Evolutionary conservation across 2,113 vertebrate genomes (phyloP).

Genomic region (Hiodon tergisus): DNA sequence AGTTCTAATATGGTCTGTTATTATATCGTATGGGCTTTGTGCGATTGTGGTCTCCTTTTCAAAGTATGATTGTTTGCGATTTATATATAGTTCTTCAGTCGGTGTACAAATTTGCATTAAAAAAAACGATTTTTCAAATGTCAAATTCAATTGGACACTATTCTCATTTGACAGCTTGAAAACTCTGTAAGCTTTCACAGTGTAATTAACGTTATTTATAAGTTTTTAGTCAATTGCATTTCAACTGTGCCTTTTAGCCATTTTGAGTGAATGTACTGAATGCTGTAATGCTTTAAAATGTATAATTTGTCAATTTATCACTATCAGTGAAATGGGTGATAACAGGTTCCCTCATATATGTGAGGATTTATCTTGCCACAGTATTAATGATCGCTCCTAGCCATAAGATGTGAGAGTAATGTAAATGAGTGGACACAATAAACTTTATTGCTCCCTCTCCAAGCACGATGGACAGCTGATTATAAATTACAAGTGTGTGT

Average conservation of each 20-base stretch:
- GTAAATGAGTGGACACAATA: constrained; percentile 91
- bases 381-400: constrained; percentile 90
- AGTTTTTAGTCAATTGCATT: too few species aligned
- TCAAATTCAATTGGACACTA: too few species aligned
- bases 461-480: constrained; percentile 79
- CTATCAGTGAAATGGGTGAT: constrained; percentile 1
- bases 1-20: too few species aligned
- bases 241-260: background rate
- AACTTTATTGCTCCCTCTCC: constrained; percentile 86
- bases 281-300: constrained; percentile 44
- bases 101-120: too few species aligned
- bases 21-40: too few species aligned
- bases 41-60: too few species aligned
- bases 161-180: too few species aligned
- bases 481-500: constrained; percentile 90
- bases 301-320: constrained; percentile 19
- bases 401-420: constrained; percentile 91
- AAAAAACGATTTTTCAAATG: too few species aligned
- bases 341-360: constrained; percentile 88
- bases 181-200: too few species aligned
- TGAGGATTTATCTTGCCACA: constrained; percentile 91
- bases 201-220: too few species aligned
- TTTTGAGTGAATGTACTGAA: constrained; percentile 46
- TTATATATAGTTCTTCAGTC: background rate
- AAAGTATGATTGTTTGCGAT: constrained; percentile 64